These are phyloP conservation scores for Lasioglossum pauxillum DNA, from an alignment of 2,888 invertebrate genomes.

Conservation along the genomic window DNA sequence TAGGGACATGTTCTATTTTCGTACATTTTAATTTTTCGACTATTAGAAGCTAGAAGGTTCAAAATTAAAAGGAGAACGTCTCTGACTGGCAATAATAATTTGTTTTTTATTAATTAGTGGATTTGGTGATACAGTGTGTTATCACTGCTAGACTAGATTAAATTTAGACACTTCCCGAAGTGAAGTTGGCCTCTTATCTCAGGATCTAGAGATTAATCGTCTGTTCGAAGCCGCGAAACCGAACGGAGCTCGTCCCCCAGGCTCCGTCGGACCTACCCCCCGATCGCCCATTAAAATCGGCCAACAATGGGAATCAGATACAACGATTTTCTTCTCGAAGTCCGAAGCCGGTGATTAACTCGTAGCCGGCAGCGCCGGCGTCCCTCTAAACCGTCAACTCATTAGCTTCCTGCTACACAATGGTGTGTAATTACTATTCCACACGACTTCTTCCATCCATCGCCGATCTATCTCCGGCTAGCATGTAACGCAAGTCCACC, in stretches of 20 bases:
- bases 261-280: neutral
- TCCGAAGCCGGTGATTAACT: constrained; percentile 9
- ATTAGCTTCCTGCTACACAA: constrained; percentile 13
- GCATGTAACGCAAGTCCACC: constrained; percentile 3
- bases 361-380: neutral
- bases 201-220: neutral
- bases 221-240: neutral
- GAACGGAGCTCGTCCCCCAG: neutral
- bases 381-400: constrained; percentile 13
- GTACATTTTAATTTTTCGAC: too few species aligned
- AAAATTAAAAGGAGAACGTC: too few species aligned
- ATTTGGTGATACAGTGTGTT: neutral
- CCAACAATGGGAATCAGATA: neutral
- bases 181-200: neutral
- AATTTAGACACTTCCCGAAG: neutral
- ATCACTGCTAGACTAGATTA: neutral
- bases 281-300: neutral
- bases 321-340: neutral
- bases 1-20: too few species aligned
- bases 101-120: neutral
- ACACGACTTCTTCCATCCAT: constrained; percentile 10
- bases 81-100: neutral
- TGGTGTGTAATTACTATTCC: constrained; percentile 13
- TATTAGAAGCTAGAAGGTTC: too few species aligned
- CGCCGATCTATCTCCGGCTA: neutral